Base-by-base conservation (phyloP, 2,888 invertebrate species). In the Netelia fuscicornis region DNA sequence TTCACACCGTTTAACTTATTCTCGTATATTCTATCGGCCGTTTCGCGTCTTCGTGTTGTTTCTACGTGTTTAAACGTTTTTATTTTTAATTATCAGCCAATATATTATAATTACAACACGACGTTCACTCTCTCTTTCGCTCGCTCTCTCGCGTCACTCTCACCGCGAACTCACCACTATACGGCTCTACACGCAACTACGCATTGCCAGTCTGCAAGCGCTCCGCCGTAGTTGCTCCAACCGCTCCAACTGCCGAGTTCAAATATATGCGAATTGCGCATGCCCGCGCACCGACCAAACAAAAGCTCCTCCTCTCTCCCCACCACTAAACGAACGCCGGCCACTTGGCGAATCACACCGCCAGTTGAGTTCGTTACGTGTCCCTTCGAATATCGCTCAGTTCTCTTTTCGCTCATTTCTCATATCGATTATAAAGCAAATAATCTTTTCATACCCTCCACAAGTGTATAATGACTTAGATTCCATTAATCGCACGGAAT, bases 201-300 rank as follows among this genome's bases (percentile, higher is more conserved):
- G 89, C 90, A 89, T 89, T 88, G 86, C 90, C 88, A 64, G 48
- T 91, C 88, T 87, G 88, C 89, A 89, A 88, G 89, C 89, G 89
- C 91, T 90, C 91, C 90, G 90, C 93, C 90, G 90, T 91, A 92
- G 90, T 92, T 92, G 92, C 91, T 91, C 93, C 92, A 92, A 93
- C 93, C 93, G 92, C 84, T 91, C 93, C 92, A 92, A 93, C 93
- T 93, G 92, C 84, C 90, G 90, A 89, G 89, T 89, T 87, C 89
- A 90, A 90, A 92, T 92, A 90, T 92, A 92, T 92, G 56, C 44
- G 70, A 52, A 30, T 23, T 25, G 44, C 23, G 67, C 86, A 84
- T 58, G 58, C 20, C 8, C 58, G 20, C 20, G 81, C 89, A 79
- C 44, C 89, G 89, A 89, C 58, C 58, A 58, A 58, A 8, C 17